Base-by-base conservation (phyloP, 2,888 invertebrate species). In the Morpho helenor region DNA sequence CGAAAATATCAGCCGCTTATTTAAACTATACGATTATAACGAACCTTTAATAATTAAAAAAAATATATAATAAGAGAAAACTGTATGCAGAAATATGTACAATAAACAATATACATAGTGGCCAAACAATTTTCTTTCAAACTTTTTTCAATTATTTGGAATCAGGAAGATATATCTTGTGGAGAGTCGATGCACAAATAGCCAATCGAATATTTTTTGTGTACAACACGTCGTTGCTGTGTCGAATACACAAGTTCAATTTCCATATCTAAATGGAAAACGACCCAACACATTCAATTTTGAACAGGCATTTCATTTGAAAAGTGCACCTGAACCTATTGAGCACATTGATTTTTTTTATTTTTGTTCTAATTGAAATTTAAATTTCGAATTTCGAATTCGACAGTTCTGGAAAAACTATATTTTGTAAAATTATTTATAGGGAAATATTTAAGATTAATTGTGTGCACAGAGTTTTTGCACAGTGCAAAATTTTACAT, bases 261-360 rank as follows among this genome's bases (percentile, higher is more conserved):
- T 87, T 84, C 87, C 87, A 88, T 88, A 88, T 86, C 84, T 84
- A 87, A 88, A 88, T 87, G 87, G 87, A 81, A 87, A 86, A 84
- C 81, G 79, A 82, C 75, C 80, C 81, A 79, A 75, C 75, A 84
- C 84, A 86, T 87, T 87, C 88, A 86, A 87, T 87, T 87, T 77
- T 77, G 82, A 77, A 72, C 80, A 76, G 80, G 78, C 81, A 84
- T 85, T 80, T 86, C 79, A 82, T 86, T 87, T 80, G 78, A 82
- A 84, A 81, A 83, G 76, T 85, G 86, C 87, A 87, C 87, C 87
- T 87, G 87, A 73, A 82, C 74, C 70, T 68, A 62, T 64, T 78
- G 76, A 73, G 78, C 74, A 76, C 79, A 75, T 77, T 72, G 49
- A 74, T 74, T 71, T 31, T 16, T 16, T 31, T 31, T 31, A 31